A percentile compares a stretch with the other conserved stretches of the same genome.
Evolutionary conservation across 2,113 vertebrate species (phyloP).

Genomic region (Paedocypris sp.): DNA sequence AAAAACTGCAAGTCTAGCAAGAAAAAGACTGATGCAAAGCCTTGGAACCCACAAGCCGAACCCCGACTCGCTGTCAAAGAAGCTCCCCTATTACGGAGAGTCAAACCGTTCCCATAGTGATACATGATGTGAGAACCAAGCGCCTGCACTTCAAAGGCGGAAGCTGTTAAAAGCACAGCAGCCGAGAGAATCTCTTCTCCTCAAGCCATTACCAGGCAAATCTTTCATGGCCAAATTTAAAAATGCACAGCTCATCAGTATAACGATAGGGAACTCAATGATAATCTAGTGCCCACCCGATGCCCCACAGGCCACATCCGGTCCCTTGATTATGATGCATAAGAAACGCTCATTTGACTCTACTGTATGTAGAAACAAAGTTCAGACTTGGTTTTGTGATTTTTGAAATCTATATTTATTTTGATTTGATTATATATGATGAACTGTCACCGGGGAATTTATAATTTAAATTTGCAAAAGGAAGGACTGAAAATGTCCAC

Average conservation of each 20-base stretch:
- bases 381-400: too few species aligned
- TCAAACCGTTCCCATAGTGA: slow-evolving; percentile 37
- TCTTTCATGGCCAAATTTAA: slow-evolving; percentile 27
- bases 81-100: slow-evolving; percentile 13
- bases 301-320: too few species aligned
- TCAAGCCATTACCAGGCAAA: slow-evolving; percentile 31
- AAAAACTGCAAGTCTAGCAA: background rate
- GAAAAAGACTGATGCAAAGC: background rate
- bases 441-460: too few species aligned
- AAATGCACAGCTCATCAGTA: slow-evolving; percentile 4
- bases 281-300: too few species aligned
- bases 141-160: slow-evolving; percentile 39
- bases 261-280: too few species aligned
- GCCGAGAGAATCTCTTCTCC: slow-evolving; percentile 26
- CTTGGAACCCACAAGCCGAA: background rate
- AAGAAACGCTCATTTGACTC: too few species aligned
- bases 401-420: too few species aligned
- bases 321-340: too few species aligned
- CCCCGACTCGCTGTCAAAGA: background rate
- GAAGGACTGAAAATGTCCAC: too few species aligned
- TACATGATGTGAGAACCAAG: slow-evolving; percentile 36
- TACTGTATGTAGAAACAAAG: too few species aligned
- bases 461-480: too few species aligned
- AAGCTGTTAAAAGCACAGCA: slow-evolving; percentile 36
- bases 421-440: too few species aligned